A percentile compares a stretch with the other conserved stretches of the same genome.
Evolutionary conservation across 2,113 vertebrate species (phyloP).

Genomic region (Limanda limanda): DNA sequence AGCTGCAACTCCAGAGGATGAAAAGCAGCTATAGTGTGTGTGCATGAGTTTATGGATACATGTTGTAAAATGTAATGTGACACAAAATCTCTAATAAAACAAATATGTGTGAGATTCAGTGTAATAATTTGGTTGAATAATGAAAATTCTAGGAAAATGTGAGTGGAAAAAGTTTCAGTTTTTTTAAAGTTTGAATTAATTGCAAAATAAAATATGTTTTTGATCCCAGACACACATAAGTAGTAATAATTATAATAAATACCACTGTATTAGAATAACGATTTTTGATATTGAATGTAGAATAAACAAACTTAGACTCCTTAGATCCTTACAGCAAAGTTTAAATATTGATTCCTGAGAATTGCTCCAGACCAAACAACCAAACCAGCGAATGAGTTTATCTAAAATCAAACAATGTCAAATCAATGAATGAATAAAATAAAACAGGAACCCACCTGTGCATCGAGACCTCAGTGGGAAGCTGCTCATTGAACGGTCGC

Average conservation of each 20-base stretch:
- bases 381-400: not conserved
- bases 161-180: not conserved
- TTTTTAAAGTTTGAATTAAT: no score
- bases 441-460: slow-evolving; percentile 69
- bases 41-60: not conserved
- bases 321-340: not conserved
- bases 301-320: not conserved
- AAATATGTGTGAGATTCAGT: not conserved
- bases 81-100: not conserved
- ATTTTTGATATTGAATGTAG: not conserved
- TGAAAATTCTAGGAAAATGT: no score
- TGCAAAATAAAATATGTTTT: not conserved
- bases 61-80: not conserved
- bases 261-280: not conserved
- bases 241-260: not conserved
- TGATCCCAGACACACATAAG: not conserved
- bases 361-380: not conserved
- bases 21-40: not conserved
- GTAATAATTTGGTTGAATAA: no score
- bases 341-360: not conserved
- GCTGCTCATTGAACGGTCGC: slow-evolving; percentile 55
- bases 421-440: not conserved
- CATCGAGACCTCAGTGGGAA: slow-evolving; percentile 22
- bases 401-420: not conserved
- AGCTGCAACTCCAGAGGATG: not conserved